Evolutionary conservation across 2,888 invertebrate genomes (phyloP).

Genomic region (Sarcophaga caerulescens): DNA sequence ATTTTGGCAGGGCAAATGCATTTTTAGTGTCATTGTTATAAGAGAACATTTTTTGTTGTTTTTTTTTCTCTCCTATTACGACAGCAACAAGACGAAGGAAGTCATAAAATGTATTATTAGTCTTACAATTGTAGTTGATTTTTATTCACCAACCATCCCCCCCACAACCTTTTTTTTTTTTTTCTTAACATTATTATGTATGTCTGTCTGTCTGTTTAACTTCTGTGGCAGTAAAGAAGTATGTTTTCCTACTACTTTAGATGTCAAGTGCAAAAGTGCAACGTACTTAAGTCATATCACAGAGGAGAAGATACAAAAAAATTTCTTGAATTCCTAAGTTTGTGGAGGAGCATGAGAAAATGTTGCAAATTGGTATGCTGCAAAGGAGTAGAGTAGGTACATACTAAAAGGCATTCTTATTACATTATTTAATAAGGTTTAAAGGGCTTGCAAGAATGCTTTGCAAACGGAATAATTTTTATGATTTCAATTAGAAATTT

Average conservation of each 20-base stretch:
- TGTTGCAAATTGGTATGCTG: too few species aligned
- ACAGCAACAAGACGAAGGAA: slow-evolving; percentile 18
- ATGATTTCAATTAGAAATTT: too few species aligned
- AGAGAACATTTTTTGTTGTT: neutral
- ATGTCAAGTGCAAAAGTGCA: slow-evolving; percentile 58
- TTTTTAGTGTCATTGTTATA: neutral
- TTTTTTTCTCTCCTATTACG: neutral
- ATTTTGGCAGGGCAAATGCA: neutral
- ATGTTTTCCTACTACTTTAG: neutral
- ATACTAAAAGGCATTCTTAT: too few species aligned
- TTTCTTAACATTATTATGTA: neutral
- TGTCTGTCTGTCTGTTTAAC: neutral
- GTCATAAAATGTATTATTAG: slow-evolving; percentile 53
- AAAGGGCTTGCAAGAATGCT: too few species aligned
- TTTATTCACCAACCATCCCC: neutral
- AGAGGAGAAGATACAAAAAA: neutral
- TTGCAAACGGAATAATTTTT: too few species aligned
- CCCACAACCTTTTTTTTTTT: neutral
- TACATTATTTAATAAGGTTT: neutral
- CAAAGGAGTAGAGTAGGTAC: too few species aligned
- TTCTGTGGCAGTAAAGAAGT: neutral
- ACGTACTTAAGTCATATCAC: slow-evolving; percentile 1
- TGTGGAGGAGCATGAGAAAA: too few species aligned
- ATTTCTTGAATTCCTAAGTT: too few species aligned
- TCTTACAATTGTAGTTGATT: slow-evolving; percentile 27